These are phyloP conservation scores for Seriola rivoliana DNA, from an alignment of 2,113 vertebrate species.

Conservation along the genomic window DNA sequence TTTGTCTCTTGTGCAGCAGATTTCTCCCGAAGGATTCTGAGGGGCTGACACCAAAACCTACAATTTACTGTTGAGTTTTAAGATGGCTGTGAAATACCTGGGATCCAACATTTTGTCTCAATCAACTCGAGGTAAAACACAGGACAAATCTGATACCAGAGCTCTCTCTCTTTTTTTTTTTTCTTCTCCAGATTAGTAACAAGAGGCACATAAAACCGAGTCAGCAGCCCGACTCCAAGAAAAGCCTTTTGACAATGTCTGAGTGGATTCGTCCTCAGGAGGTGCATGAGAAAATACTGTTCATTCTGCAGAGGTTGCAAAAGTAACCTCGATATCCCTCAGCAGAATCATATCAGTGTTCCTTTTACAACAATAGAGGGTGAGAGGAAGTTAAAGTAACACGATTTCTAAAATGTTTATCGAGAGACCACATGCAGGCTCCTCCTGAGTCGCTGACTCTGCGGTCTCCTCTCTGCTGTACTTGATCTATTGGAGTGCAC, in stretches of 20 bases:
- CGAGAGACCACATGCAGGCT: constrained; percentile 1
- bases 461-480: constrained; percentile 12
- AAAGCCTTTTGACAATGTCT: neutral
- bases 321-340: constrained; percentile 29
- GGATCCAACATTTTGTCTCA: neutral
- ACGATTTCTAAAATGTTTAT: constrained; percentile 22
- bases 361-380: constrained; percentile 41
- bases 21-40: neutral
- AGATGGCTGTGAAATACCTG: no score
- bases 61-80: neutral
- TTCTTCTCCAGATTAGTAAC: neutral
- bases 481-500: constrained; percentile 10
- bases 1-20: neutral
- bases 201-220: neutral
- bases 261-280: constrained; percentile 21
- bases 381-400: constrained; percentile 34
- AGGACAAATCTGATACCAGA: neutral
- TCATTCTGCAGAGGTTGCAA: constrained; percentile 30
- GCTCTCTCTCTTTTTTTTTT: neutral
- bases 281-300: neutral
- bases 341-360: constrained; percentile 32
- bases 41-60: neutral
- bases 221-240: neutral
- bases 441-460: constrained; percentile 15
- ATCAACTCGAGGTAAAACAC: neutral